Percentiles rank a stretch among this genome's conserved stretches.
phyloP scores from a whole-genome alignment of 2,797 vertebrate species.

The Amblyraja radiata region DNA sequence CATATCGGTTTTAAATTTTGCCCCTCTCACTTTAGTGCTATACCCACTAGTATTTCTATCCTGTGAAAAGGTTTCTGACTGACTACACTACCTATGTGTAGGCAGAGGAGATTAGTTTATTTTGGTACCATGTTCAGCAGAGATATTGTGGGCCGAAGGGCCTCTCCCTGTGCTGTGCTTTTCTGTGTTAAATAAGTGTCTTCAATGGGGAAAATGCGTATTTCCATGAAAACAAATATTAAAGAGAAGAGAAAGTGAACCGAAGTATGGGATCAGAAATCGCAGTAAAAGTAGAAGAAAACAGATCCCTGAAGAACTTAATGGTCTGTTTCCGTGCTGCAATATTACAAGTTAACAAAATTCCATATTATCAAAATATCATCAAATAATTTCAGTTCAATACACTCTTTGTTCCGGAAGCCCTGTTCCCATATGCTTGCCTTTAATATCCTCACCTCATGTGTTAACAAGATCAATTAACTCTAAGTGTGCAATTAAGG shows the following conservation, averaged over 20 bases:
- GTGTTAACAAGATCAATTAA: slow-evolving; percentile 30
- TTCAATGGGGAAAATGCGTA: neutral
- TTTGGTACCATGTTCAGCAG: too few relatives aligned
- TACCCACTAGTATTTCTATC: too few relatives aligned
- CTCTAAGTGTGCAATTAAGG: neutral
- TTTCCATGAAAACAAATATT: neutral
- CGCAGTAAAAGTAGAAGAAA: neutral
- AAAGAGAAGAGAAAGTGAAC: neutral
- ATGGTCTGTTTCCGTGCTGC: neutral
- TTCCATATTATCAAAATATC: neutral
- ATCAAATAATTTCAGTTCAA: neutral
- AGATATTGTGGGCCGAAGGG: too few relatives aligned
- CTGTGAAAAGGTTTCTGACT: too few relatives aligned
- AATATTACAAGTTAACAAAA: neutral
- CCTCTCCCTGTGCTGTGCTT: too few relatives aligned
- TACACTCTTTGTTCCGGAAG: neutral
- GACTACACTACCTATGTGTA: too few relatives aligned
- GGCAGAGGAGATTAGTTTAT: too few relatives aligned
- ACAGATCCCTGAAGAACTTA: neutral
- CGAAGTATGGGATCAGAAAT: neutral
- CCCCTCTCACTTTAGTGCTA: too few relatives aligned
- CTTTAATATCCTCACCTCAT: neutral
- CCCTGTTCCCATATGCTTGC: neutral
- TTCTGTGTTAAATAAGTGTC: neutral
- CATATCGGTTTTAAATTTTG: too few relatives aligned